Evolutionary conservation across 2,888 invertebrate genomes (phyloP).

Genomic region (Atherix ibis): DNA sequence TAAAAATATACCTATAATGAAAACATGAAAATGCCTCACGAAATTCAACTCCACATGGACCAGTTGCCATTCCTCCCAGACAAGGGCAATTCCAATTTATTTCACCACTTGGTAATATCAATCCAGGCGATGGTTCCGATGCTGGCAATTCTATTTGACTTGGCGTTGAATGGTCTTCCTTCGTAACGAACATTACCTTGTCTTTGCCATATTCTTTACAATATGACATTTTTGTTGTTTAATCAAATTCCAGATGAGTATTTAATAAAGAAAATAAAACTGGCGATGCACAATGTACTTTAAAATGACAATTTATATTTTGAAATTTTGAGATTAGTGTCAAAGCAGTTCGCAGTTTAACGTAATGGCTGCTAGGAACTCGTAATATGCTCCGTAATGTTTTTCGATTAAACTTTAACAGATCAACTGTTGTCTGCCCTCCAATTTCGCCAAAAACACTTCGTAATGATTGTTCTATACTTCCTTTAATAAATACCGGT

Average conservation of each 20-base stretch:
- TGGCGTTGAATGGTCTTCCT: slow-evolving; percentile 60
- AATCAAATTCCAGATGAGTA: slow-evolving; percentile 8
- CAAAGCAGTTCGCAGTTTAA: slow-evolving; percentile 41
- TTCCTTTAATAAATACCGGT: slow-evolving; percentile 39
- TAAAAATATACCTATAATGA: slow-evolving; percentile 69
- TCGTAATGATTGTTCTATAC: slow-evolving; percentile 37
- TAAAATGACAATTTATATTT: slow-evolving; percentile 36
- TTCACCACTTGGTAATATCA: slow-evolving; percentile 68
- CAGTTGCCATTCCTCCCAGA: slow-evolving; percentile 92
- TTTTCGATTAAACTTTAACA: slow-evolving; percentile 38
- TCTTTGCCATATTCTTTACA: slow-evolving; percentile 53
- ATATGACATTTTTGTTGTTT: slow-evolving; percentile 28
- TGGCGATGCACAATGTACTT: slow-evolving; percentile 37
- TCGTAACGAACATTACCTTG: slow-evolving; percentile 64
- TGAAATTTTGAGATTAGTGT: slow-evolving; percentile 36
- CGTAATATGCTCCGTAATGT: slow-evolving; percentile 38
- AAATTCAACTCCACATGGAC: slow-evolving; percentile 88
- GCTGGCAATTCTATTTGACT: slow-evolving; percentile 53
- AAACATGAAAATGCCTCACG: slow-evolving; percentile 90
- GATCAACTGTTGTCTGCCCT: slow-evolving; percentile 36
- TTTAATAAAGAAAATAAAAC: slow-evolving; percentile 28
- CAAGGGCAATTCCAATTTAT: slow-evolving; percentile 98
- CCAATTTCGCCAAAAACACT: slow-evolving; percentile 43
- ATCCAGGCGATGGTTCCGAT: slow-evolving; percentile 59
- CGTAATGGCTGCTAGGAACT: slow-evolving; percentile 36